Evolutionary conservation across 2,113 vertebrate species (phyloP), one percentile per base, ranked within the genome.

Genomic region (Pedionomus torquatus): DNA sequence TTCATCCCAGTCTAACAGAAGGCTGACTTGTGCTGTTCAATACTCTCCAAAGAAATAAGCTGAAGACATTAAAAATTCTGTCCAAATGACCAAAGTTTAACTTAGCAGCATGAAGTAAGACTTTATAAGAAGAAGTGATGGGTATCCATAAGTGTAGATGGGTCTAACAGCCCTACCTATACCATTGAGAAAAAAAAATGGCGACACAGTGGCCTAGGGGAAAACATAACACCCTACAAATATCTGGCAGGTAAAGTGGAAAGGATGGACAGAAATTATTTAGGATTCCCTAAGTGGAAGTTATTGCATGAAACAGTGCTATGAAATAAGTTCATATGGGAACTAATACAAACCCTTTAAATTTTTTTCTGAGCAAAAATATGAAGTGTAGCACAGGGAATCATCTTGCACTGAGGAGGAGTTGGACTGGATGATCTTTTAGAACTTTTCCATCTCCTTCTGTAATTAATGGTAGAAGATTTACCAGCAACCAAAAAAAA

Each of bases 171-270:
- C 57, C 41, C 52, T 76, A 17, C 44, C 48, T 65, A 39, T 52
- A 90, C 28, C 61, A 58, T 12, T 78, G 90, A 89, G 70, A 87
- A 24, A 87, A 96, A 96, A 81, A 92, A 64, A 80, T 96, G 94
- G 83, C 21, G 8, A 91, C 83, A 89, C 48, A 49, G 25, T 54
- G 72, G 75, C 94, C 95, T 93, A 72, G 26, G 89, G 90, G 83
- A 95, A 97, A 97, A 87, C 88, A 28, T 97, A 95, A 93, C 90
- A 92, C 88, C 69, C 80, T 95, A 89, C 90, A 95, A 94, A 93
- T 95, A 95, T 94, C 94, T 96, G 96, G 90, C 72, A 89, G 90
- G 52, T 93, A 89, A 82, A 87, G 72, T 61, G 74, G 92, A 93
- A 94, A 97, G 33, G 86, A 95, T 87, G 74, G 77, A 84, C 61